A percentile compares a stretch with the other conserved stretches of the same genome.
These are phyloP conservation scores for Ericerus pela DNA, from an alignment of 1,140 invertebrate genomes.

Conservation along the genomic window DNA sequence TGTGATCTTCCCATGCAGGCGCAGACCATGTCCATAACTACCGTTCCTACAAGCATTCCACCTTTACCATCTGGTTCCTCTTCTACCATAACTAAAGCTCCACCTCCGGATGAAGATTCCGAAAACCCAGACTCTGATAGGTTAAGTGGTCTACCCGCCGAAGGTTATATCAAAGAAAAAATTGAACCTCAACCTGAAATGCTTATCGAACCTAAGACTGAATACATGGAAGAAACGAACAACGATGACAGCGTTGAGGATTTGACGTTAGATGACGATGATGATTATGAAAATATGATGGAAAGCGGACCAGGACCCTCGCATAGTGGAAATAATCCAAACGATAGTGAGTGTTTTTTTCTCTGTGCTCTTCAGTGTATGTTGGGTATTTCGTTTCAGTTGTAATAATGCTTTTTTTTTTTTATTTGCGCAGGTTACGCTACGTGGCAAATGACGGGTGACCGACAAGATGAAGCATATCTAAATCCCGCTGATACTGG, in stretches of 20 bases:
- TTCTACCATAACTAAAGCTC: conserved; percentile 18
- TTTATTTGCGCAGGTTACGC: conserved; percentile 35
- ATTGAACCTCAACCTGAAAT: conserved; percentile 23
- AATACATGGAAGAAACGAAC: conserved; percentile 49
- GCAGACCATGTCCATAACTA: conserved; percentile 19
- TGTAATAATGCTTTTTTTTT: conserved; percentile 13
- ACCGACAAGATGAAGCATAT: conserved; percentile 44
- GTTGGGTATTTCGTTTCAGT: conserved; percentile 14
- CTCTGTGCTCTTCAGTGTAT: background rate
- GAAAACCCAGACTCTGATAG: conserved; percentile 15
- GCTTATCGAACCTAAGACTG: conserved; percentile 48
- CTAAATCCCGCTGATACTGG: conserved; percentile 49
- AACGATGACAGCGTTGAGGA: conserved; percentile 65
- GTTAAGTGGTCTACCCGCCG: conserved; percentile 13
- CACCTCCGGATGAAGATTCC: conserved; percentile 14
- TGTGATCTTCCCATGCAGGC: conserved; percentile 24
- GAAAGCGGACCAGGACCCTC: conserved; percentile 36
- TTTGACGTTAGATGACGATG: conserved; percentile 63
- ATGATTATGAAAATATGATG: conserved; percentile 39
- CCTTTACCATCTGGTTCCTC: conserved; percentile 20
- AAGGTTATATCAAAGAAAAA: conserved; percentile 21
- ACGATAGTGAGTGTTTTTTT: conserved; percentile 32
- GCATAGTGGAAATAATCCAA: conserved; percentile 33
- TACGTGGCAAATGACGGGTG: conserved; percentile 41
- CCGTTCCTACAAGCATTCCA: conserved; percentile 27